Conservation (phyloP, 92 coral and sea anemone species). For the Palythoa heliodiscus region DNA sequence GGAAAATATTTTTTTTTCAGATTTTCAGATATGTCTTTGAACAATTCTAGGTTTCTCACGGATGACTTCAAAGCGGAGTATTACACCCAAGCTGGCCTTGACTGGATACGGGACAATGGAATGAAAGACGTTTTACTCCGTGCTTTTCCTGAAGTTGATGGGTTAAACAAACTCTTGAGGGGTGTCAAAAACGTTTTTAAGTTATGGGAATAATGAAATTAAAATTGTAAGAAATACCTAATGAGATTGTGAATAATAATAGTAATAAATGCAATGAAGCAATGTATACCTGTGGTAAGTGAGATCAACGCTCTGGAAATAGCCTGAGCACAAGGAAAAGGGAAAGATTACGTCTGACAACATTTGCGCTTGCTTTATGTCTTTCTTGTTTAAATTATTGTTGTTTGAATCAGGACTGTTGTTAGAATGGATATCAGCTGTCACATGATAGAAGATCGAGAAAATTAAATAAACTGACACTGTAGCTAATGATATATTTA, state of each 20-base stretch:
- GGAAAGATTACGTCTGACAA: too few species aligned
- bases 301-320: background rate
- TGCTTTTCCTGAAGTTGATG: conserved; percentile 62
- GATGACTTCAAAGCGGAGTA: conserved; percentile 77
- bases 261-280: background rate
- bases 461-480: too few species aligned
- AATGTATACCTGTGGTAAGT: background rate
- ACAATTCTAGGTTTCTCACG: conserved; percentile 70
- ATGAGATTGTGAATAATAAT: background rate
- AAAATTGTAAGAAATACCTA: background rate
- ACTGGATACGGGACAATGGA: conserved; percentile 71
- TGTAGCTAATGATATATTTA: too few species aligned
- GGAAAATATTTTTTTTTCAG: too few species aligned
- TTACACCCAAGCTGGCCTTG: conserved; percentile 76
- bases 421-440: too few species aligned
- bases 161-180: conserved; percentile 42
- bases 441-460: too few species aligned
- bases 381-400: too few species aligned
- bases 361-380: too few species aligned
- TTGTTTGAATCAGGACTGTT: too few species aligned
- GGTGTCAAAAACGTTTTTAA: conserved; percentile 67
- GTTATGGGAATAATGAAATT: conserved; percentile 52
- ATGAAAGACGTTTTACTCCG: conserved; percentile 78
- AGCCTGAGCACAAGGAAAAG: too few species aligned
- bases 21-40: background rate